phyloP scores from a whole-genome alignment of 2,797 vertebrate species.

The Argentina silus region DNA sequence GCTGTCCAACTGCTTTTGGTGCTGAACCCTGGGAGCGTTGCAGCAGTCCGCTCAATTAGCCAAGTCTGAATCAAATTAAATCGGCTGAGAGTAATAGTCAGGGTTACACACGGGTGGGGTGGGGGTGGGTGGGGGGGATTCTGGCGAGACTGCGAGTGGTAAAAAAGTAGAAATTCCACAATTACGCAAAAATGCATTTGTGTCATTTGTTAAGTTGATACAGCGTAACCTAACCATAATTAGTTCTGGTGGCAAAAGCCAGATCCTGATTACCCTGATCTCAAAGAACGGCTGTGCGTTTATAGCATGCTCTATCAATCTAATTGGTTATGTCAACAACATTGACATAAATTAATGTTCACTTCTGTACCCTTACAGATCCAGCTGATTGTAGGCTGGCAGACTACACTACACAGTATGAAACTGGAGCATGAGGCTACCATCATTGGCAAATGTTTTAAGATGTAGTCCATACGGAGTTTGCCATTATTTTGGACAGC shows the following conservation, averaged over 20 bases:
- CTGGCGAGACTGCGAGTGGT: neutral
- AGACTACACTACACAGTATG: too few relatives aligned
- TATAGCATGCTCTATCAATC: neutral
- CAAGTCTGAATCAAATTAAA: slow-evolving; percentile 24
- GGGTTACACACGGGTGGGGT: too few relatives aligned
- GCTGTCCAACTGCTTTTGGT: slow-evolving; percentile 40
- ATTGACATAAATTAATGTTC: neutral
- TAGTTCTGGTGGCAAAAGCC: too few relatives aligned
- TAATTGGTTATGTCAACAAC: neutral
- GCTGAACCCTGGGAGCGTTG: slow-evolving; percentile 32
- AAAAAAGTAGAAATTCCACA: neutral
- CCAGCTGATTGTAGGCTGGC: neutral
- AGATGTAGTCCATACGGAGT: neutral
- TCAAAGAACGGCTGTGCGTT: neutral
- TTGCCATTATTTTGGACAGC: neutral
- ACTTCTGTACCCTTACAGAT: neutral
- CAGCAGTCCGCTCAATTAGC: slow-evolving; percentile 28
- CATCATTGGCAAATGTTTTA: neutral
- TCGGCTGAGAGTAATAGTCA: slow-evolving; percentile 24
- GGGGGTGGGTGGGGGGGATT: too few relatives aligned
- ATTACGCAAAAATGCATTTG: too few relatives aligned
- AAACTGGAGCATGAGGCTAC: too few relatives aligned
- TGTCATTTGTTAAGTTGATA: too few relatives aligned
- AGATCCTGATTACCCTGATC: too few relatives aligned
- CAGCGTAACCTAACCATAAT: too few relatives aligned